Percentiles rank a stretch among this genome's conserved stretches.
phyloP scores from a whole-genome alignment of 2,113 vertebrate genomes.

The Jacana jacana region DNA sequence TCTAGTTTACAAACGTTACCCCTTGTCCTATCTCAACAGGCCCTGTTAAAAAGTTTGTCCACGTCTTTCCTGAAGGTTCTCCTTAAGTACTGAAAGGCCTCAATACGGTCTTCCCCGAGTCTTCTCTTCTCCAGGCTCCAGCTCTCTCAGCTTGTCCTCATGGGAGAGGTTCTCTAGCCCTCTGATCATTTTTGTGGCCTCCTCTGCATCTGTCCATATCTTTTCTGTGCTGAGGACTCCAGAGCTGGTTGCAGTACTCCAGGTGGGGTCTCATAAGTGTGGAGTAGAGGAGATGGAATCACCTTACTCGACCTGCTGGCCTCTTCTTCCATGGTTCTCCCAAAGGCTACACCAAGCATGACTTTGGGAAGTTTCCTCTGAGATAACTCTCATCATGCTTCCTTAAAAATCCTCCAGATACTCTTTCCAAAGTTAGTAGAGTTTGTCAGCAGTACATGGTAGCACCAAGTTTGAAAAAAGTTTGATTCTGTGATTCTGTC shows the following conservation, averaged over 20 bases:
- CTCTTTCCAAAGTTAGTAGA: neutral
- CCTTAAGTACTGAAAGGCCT: neutral
- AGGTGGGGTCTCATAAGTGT: neutral
- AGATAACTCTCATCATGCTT: neutral
- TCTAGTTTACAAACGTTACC: neutral
- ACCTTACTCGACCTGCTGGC: neutral
- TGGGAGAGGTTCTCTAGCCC: neutral
- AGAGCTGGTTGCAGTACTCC: neutral
- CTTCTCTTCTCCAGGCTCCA: neutral
- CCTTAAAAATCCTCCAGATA: neutral
- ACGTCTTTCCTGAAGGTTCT: neutral
- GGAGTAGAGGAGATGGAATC: neutral
- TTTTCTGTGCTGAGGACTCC: neutral
- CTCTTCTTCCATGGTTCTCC: neutral
- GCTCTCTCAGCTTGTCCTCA: neutral
- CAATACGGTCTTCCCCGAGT: neutral
- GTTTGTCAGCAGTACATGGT: neutral
- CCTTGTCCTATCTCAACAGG: neutral
- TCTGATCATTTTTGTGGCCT: neutral
- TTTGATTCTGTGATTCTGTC: too few species aligned
- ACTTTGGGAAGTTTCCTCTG: neutral
- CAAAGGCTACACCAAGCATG: neutral
- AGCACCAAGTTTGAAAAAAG: neutral
- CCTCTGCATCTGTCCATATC: neutral
- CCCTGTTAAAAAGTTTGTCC: neutral